Conservation (phyloP, 1,140 invertebrate species). For the Heliconius melpomene region DNA sequence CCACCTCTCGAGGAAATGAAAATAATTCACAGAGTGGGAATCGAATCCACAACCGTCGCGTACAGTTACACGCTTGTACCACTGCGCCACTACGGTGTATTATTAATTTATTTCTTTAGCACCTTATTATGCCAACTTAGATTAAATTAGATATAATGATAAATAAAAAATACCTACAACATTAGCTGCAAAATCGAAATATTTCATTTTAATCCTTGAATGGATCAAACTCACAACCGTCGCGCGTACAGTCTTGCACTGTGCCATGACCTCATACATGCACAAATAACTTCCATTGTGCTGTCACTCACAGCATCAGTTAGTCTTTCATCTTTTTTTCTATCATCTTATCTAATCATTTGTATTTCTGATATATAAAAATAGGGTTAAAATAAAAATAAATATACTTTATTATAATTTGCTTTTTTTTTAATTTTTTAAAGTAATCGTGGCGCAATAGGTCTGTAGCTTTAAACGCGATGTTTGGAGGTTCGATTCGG, state of each 20-base stretch:
- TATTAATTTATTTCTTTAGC: too few species aligned
- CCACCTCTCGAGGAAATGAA: too few species aligned
- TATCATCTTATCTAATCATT: background rate
- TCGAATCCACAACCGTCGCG: background rate
- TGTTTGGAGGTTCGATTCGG: too few species aligned
- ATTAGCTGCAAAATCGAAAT: too few species aligned
- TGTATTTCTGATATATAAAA: background rate
- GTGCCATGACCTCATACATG: background rate
- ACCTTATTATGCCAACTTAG: too few species aligned
- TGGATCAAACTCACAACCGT: too few species aligned
- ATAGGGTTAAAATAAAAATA: background rate
- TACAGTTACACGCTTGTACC: background rate
- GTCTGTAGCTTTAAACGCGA: too few species aligned
- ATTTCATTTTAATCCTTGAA: too few species aligned
- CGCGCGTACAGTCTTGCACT: background rate
- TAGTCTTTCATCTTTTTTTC: conserved; percentile 8
- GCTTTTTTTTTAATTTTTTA: too few species aligned
- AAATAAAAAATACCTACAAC: too few species aligned
- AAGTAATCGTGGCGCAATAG: too few species aligned
- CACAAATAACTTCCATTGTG: background rate
- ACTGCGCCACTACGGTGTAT: background rate
- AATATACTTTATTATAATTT: background rate
- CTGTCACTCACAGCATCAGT: background rate
- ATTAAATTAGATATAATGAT: too few species aligned
- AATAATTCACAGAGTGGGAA: background rate